Percentiles rank a stretch among this genome's conserved stretches.
Conservation (phyloP, 2,113 vertebrate genomes). For the Lethenteron reissneri region DNA sequence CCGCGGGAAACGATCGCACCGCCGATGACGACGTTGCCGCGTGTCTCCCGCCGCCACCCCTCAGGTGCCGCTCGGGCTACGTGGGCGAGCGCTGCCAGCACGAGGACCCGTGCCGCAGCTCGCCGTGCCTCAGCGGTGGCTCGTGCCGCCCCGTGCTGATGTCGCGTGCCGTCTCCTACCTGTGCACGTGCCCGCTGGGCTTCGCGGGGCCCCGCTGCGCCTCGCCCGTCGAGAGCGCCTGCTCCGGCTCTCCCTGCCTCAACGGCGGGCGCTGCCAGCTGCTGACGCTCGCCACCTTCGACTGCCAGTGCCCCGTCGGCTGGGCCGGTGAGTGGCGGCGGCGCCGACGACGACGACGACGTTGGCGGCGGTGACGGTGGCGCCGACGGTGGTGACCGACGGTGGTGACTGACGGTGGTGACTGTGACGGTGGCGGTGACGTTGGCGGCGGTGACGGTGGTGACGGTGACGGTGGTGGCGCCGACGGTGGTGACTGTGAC, state of each 20-base stretch:
- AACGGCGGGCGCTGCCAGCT: neutral
- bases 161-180: constrained; percentile 32
- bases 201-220: constrained; percentile 37
- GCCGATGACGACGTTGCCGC: too few species aligned
- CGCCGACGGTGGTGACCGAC: too few species aligned
- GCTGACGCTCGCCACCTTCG: neutral
- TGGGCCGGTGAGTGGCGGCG: neutral
- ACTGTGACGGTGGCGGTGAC: too few species aligned
- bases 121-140: constrained; percentile 46
- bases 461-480: rapidly evolving
- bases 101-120: constrained; percentile 49
- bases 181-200: constrained; percentile 54
- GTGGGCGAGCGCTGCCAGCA: constrained; percentile 48
- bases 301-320: neutral
- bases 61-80: constrained; percentile 51
- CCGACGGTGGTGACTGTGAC: too few species aligned
- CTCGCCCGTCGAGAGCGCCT: neutral
- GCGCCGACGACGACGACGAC: too few species aligned
- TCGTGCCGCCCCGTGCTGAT: constrained; percentile 46
- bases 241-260: constrained; percentile 10
- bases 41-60: neutral
- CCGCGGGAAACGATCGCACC: too few species aligned
- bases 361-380: too few species aligned
- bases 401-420: too few species aligned
- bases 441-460: too few species aligned